These are phyloP conservation scores for Zygogramma bicolorata DNA, from an alignment of 2,888 invertebrate species.

Conservation along the genomic window DNA sequence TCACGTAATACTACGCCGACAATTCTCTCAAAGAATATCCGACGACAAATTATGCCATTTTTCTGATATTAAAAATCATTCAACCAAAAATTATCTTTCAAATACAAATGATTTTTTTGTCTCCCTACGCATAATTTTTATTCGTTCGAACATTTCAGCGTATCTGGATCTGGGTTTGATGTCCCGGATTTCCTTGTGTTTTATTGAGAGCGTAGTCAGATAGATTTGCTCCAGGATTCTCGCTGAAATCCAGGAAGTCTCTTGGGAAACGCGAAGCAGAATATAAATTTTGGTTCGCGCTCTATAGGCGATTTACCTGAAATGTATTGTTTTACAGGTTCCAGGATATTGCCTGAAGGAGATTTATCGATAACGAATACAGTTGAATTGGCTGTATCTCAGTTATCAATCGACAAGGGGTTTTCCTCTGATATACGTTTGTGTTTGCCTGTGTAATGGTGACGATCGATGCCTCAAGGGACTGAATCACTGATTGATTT, in stretches of 20 bases:
- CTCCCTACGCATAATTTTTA: neutral
- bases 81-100: neutral
- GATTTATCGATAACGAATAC: conserved; percentile 25
- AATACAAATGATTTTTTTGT: neutral
- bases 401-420: conserved; percentile 3
- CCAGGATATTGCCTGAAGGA: conserved; percentile 28
- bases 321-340: conserved; percentile 32
- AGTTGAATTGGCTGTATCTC: conserved; percentile 12
- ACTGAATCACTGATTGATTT: neutral
- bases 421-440: neutral
- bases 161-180: conserved; percentile 10
- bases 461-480: neutral
- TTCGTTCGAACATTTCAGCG: neutral
- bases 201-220: conserved; percentile 1
- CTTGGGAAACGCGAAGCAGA: neutral
- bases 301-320: conserved; percentile 26
- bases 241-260: conserved; percentile 18
- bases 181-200: neutral
- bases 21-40: too few relatives aligned
- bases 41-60: neutral
- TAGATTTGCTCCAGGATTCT: conserved; percentile 8
- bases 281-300: conserved; percentile 25
- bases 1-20: too few relatives aligned
- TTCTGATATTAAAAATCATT: neutral
- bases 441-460: neutral